A percentile compares a stretch with the other conserved stretches of the same genome.
Conservation (phyloP, 2,113 vertebrate genomes). For the Odocoileus virginianus region DNA sequence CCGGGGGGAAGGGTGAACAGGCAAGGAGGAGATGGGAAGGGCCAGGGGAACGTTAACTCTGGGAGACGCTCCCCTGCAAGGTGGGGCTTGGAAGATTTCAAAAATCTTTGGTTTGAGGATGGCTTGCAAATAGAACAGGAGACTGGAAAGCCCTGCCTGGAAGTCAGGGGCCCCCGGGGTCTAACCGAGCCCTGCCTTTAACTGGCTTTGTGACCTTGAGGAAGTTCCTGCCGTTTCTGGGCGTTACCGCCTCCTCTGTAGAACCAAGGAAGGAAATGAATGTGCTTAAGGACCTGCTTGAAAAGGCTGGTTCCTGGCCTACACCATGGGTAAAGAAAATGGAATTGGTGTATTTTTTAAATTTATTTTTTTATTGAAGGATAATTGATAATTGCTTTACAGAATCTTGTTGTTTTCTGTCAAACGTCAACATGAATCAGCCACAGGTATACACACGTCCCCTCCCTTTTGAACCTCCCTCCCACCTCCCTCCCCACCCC, state of each 20-base stretch:
- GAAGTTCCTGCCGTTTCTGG: background rate
- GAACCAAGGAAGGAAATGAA: background rate
- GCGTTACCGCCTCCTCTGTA: background rate
- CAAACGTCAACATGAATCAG: background rate
- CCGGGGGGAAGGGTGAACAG: background rate
- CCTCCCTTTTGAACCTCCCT: background rate
- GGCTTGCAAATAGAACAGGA: background rate
- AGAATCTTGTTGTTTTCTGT: background rate
- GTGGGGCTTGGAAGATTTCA: background rate
- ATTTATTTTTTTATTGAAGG: background rate
- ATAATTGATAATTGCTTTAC: background rate
- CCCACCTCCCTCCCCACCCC: background rate
- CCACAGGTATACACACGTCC: background rate
- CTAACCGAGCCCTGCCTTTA: background rate
- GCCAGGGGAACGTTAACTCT: background rate
- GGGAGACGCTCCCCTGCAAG: background rate
- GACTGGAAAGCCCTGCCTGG: background rate
- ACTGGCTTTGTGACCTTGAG: background rate
- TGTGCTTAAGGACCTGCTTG: background rate
- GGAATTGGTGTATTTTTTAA: fast-evolving
- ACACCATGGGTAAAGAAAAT: background rate
- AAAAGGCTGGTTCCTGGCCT: background rate
- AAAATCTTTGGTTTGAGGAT: background rate
- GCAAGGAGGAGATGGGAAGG: background rate
- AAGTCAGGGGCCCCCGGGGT: background rate